Evolutionary conservation across 2,888 invertebrate species (phyloP), one percentile per base, ranked within the genome.

Genomic region (Scaptomyza parva): DNA sequence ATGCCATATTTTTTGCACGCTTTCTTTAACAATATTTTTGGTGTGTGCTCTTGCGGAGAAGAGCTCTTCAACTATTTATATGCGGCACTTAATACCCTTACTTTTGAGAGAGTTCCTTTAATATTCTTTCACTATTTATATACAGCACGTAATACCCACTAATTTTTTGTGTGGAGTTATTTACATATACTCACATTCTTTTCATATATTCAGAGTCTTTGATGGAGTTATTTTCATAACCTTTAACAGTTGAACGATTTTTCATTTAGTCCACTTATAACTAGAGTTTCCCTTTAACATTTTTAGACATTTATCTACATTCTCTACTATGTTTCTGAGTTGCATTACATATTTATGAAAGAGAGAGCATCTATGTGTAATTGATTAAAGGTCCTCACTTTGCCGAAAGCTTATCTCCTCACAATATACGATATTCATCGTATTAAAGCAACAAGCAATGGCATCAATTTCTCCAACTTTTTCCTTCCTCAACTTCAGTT

Each of bases 341-440:
- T 9, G 2, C 3, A 11, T 12, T 39, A 18, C 5, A 22, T 5
- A 12, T 17, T 33, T 11, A 11, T 40, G 44, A 33, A n/a, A n/a
- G n/a, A n/a, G 12, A 65, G 52, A 40, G 65, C 24, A 52, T 50
- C 2, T 20, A 3, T 0, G 9, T n/a, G n/a, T n/a, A n/a, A n/a
- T n/a, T n/a, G n/a, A n/a, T n/a, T n/a, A n/a, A n/a, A n/a, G n/a
- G n/a, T n/a, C n/a, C n/a, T n/a, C n/a, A n/a, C n/a, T n/a, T n/a
- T n/a, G n/a, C n/a, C n/a, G n/a, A 73, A 77, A 78, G 70, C 83
- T 87, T 88, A 87, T 89, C 86, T 22, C 22, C 5, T 64, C 50
- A 53, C 48, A 75, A 80, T 52, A 35, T 35, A 40, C 40, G 59
- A 67, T 74, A 76, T 79, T 74, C 61, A 79, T 75, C 30, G 37